A percentile compares a stretch with the other conserved stretches of the same genome.
These are phyloP conservation scores for Sesamia nonagrioides DNA, from an alignment of 1,140 invertebrate genomes.

Conservation along the genomic window DNA sequence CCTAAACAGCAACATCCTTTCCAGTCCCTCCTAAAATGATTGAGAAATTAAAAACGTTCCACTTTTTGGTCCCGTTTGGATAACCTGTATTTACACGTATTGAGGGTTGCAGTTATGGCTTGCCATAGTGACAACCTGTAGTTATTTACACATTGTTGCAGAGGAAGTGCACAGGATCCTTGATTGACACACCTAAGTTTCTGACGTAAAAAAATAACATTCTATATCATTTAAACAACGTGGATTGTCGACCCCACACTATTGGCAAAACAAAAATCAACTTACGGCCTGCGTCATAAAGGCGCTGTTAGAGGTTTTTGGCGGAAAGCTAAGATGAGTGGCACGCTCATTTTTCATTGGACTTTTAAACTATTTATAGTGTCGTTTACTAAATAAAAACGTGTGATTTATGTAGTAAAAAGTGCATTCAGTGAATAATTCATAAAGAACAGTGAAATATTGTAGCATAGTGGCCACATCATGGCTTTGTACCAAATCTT, in stretches of 20 bases:
- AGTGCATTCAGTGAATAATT: too few relatives aligned
- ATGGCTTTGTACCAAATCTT: too few relatives aligned
- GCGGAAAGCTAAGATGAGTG: too few relatives aligned
- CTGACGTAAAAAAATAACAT: neutral
- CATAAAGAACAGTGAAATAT: too few relatives aligned
- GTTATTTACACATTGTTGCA: neutral
- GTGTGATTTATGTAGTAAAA: too few relatives aligned
- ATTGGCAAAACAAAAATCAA: too few relatives aligned
- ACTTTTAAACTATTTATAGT: too few relatives aligned
- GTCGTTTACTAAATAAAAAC: too few relatives aligned
- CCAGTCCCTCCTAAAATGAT: neutral
- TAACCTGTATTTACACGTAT: neutral
- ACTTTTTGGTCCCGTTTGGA: neutral
- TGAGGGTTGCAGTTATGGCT: neutral
- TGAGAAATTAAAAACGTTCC: neutral
- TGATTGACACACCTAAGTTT: neutral
- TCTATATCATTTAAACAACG: neutral
- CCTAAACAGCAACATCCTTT: neutral
- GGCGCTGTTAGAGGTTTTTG: too few relatives aligned
- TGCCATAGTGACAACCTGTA: neutral
- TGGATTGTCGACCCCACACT: neutral
- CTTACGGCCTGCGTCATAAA: too few relatives aligned
- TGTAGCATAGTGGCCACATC: too few relatives aligned
- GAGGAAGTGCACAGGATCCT: neutral
- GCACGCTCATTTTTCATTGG: too few relatives aligned